Conservation (phyloP, 2,797 vertebrate genomes). For the Sebastes cheni region DNA sequence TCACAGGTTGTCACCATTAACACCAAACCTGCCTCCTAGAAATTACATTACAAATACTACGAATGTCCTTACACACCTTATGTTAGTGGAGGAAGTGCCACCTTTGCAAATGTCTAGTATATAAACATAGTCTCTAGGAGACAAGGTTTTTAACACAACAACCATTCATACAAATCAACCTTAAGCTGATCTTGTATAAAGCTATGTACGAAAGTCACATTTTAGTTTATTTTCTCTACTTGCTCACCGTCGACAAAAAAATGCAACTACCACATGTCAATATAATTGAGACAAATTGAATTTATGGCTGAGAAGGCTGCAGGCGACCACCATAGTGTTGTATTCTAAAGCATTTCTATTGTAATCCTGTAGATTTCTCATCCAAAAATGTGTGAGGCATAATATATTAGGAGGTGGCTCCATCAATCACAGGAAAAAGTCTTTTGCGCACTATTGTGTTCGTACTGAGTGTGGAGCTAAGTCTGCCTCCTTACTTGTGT, state of each 20-base stretch:
- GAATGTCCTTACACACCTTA: too few relatives aligned
- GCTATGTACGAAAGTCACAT: not conserved
- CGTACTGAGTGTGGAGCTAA: not conserved
- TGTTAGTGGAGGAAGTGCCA: not conserved
- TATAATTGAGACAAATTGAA: not conserved
- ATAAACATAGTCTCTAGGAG: not conserved
- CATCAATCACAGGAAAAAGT: not conserved
- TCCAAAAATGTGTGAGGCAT: not conserved
- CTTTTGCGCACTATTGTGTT: constrained; percentile 11
- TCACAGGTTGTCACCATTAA: not conserved
- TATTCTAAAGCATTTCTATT: not conserved
- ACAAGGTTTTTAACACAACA: not conserved
- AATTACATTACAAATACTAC: not conserved
- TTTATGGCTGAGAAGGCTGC: not conserved
- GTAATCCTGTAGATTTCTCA: not conserved
- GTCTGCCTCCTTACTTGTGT: not conserved
- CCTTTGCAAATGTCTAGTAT: not conserved
- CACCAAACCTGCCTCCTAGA: not conserved
- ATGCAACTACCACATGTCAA: not conserved
- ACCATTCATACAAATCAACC: not conserved
- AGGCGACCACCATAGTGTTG: not conserved
- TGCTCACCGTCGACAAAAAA: not conserved
- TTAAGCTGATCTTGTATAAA: not conserved
- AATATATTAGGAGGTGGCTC: constrained; percentile 2
- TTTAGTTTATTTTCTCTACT: not conserved